Evolutionary conservation across 2,888 invertebrate species (phyloP).

Genomic region (Cecidostiba fungosa): DNA sequence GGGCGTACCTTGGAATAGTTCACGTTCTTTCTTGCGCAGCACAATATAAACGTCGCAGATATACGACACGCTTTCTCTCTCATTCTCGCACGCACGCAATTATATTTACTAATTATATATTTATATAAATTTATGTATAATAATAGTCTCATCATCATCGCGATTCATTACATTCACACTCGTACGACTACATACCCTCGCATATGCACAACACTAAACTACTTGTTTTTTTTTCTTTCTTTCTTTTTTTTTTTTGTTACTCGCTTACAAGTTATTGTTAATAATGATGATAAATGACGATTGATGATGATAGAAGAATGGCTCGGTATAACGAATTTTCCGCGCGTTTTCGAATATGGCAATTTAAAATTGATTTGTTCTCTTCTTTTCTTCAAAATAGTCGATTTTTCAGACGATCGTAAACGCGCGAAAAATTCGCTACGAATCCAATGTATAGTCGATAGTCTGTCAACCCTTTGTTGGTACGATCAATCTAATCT

Average conservation of each 20-base stretch:
- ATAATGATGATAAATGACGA: conserved; percentile 41
- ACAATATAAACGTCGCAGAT: conserved; percentile 80
- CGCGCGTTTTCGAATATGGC: background rate
- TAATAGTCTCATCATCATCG: conserved; percentile 11
- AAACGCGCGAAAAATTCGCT: background rate
- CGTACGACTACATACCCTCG: conserved; percentile 28
- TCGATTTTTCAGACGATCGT: background rate
- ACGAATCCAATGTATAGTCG: background rate
- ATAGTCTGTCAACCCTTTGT: conserved; percentile 21
- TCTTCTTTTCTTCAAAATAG: background rate
- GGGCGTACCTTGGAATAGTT: conserved; percentile 81
- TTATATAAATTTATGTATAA: conserved; percentile 53
- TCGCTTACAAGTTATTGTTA: conserved; percentile 55
- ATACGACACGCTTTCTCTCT: conserved; percentile 72
- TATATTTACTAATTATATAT: conserved; percentile 38
- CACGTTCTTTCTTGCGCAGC: conserved; percentile 81
- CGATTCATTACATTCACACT: background rate
- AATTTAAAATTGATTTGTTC: background rate
- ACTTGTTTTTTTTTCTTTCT: conserved; percentile 21
- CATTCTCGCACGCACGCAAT: conserved; percentile 65
- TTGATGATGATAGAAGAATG: conserved; percentile 13
- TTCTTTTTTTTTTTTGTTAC: background rate
- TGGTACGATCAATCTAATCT: conserved; percentile 4
- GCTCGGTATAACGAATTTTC: background rate
- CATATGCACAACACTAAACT: conserved; percentile 66